Conservation (phyloP, 2,888 invertebrate genomes). For the Callimorpha dominula region DNA sequence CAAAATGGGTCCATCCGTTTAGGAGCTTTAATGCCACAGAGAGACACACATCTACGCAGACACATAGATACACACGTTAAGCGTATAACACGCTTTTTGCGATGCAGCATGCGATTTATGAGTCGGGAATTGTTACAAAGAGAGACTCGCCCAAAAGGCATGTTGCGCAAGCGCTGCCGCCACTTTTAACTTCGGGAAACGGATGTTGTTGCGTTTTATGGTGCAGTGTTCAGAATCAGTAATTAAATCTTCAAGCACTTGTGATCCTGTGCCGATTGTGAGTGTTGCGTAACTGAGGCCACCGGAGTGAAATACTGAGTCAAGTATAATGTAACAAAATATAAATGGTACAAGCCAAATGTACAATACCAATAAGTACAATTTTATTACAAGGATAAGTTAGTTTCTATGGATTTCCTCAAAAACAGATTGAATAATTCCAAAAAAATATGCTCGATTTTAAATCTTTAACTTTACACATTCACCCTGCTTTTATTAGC, state of each 20-base stretch:
- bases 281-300: conserved; percentile 56
- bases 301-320: conserved; percentile 58
- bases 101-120: conserved; percentile 15
- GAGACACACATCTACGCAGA: too few relatives aligned
- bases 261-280: conserved; percentile 57
- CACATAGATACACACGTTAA: too few relatives aligned
- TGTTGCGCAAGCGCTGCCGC: conserved; percentile 34
- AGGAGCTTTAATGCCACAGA: too few relatives aligned
- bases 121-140: conserved; percentile 1
- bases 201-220: conserved; percentile 66
- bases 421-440: too few relatives aligned
- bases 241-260: conserved; percentile 61
- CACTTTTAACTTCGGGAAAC: conserved; percentile 68
- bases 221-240: conserved; percentile 53
- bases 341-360: neutral
- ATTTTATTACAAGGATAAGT: neutral
- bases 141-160: conserved; percentile 51
- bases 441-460: too few relatives aligned
- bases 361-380: neutral
- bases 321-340: conserved; percentile 43
- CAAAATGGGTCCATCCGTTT: too few relatives aligned
- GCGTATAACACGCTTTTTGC: too few relatives aligned
- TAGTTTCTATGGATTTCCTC: too few relatives aligned
- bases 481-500: too few relatives aligned
- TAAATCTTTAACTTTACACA: too few relatives aligned